Base-by-base conservation (phyloP, 2,888 invertebrate species). In the Dimorphilus gyrociliatus region DNA sequence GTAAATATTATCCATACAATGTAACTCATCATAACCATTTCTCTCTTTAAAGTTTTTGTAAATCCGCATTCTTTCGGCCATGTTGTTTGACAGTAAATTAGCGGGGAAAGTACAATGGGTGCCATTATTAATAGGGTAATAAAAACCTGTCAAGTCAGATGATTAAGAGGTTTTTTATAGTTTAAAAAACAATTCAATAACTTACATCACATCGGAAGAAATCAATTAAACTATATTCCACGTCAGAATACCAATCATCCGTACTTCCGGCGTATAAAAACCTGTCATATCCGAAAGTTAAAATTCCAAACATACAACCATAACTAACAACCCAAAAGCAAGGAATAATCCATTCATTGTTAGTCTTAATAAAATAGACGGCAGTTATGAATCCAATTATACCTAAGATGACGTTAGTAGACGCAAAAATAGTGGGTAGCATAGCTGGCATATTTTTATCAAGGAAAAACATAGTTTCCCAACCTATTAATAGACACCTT, bases 401-500 rank as follows among this genome's bases (percentile, higher is more conserved):
- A 8, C 36, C 36, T 7, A 33, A 23, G 7, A 25, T 19, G 14
- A 35, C 36, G 17, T 35, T 35, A 12, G 36, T 34, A 17, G n/a
- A 17, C 12, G 36, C 29, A 16, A 35, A 35, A 4, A 35, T 25
- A n/a, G 27, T 25, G 6, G 36, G 25, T 19, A 17, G 13, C 25
- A 33, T 21, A 10, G 33, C 36, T 26, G 32, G 36, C 18, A 35
- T 16, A n/a, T 16, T 17, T 19, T n/a, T n/a, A n/a, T 23, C 33
- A 6, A 19, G 27, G 19, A 29, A 24, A 27, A 35, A 35, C 36
- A 35, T 35, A 8, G 33, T 35, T 19, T 35, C 36, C 36, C 36
- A 35, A 4, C 16, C n/a, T n/a, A n/a, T n/a, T n/a, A n/a, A n/a
- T n/a, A n/a, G n/a, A n/a, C n/a, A n/a, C n/a, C n/a, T n/a, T n/a